Evolutionary conservation across 2,888 invertebrate species (phyloP), one percentile per base, ranked within the genome.

Genomic region (Agrilus cyanescens): DNA sequence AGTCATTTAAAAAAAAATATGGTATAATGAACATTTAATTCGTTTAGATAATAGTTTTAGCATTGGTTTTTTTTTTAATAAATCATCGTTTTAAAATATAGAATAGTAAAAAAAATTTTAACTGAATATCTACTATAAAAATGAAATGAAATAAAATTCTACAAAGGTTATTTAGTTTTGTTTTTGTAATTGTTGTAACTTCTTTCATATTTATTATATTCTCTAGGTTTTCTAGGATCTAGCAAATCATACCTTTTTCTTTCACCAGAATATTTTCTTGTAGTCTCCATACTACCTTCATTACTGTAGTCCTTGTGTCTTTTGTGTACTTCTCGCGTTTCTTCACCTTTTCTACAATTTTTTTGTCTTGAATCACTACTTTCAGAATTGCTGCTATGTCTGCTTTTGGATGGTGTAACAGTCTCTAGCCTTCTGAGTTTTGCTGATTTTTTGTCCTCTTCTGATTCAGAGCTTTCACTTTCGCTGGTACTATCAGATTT

Each of bases 311-410:
- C 34, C 40, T 51, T 41, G 47, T 52, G 32, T 49, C 52, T 45
- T 50, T 52, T 37, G 53, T 47, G 4, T 41, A 35, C 40, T 50
- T 54, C 37, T 47, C 48, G 14, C 40, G 37, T 34, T 51, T 47
- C 32, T 51, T 47, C 25, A 44, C 46, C 32, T 49, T 44, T 25
- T 50, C 48, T 25, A 40, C 37, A 8, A 42, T 45, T 31, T 49
- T 47, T 2, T 45, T 42, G 20, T 49, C 44, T 12, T 49, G 42
- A 4, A 4, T 25, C 39, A 41, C 15, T 40, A 12, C 40, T 37
- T 15, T 45, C 42, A 14, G 32, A 25, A 25, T 25, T 25, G 4
- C 25, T 47, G 44, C 32, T 13, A 45, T 39, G 12, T 29, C 45
- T 25, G 37, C 34, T 29, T 45, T 44, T 15, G 40, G 43, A 31